Conservation (phyloP, 2,888 invertebrate genomes). For the Resseliella maxima region DNA sequence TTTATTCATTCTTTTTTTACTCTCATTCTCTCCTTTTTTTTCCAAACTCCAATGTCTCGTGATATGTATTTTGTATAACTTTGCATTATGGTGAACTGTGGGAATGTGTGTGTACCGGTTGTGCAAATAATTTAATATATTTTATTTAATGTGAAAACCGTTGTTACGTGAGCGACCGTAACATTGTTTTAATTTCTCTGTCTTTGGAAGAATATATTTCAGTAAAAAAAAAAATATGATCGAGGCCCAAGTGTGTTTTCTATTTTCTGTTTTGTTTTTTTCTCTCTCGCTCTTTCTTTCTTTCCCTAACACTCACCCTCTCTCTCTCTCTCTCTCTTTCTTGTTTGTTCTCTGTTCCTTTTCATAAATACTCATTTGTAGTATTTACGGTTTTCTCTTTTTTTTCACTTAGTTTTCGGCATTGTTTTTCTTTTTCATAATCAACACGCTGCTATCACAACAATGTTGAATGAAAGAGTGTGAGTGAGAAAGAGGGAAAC, state of each 20-base stretch:
- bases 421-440: neutral
- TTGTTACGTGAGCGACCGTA: constrained; percentile 47
- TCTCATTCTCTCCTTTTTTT: neutral
- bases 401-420: constrained; percentile 23
- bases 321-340: neutral
- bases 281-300: neutral
- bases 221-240: neutral
- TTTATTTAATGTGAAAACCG: constrained; percentile 45
- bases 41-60: neutral
- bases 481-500: neutral
- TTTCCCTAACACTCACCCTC: neutral
- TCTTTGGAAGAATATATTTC: neutral
- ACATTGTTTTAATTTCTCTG: constrained; percentile 14
- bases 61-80: neutral
- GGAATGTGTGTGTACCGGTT: constrained; percentile 20
- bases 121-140: constrained; percentile 51
- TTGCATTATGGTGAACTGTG: neutral
- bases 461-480: neutral
- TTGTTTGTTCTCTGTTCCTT: neutral
- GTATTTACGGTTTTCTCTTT: constrained; percentile 15
- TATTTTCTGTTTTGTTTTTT: neutral
- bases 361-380: constrained; percentile 8
- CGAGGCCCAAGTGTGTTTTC: constrained; percentile 9
- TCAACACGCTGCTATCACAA: constrained; percentile 18
- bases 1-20: neutral